Conservation (phyloP, 2,797 vertebrate species). For the Toxotes lorentzi region DNA sequence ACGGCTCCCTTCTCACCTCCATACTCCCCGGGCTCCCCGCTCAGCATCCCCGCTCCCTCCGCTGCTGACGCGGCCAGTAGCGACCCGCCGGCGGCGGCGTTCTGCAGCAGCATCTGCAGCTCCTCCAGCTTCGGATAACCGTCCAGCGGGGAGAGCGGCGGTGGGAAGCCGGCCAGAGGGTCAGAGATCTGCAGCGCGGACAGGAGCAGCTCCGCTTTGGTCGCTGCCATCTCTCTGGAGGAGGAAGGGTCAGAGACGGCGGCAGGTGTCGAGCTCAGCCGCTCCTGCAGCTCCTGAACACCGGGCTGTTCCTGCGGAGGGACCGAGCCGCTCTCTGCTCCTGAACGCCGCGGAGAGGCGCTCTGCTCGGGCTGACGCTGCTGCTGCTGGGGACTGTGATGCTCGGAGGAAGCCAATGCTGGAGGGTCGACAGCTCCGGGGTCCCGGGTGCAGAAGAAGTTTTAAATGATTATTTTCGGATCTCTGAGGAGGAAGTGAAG, state of each 20-base stretch:
- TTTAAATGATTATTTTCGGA: not conserved
- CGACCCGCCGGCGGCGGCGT: slow-evolving; percentile 85
- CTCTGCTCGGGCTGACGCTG: slow-evolving; percentile 37
- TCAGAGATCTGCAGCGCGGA: slow-evolving; percentile 93
- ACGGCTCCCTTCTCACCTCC: slow-evolving; percentile 87
- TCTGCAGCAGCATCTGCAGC: slow-evolving; percentile 91
- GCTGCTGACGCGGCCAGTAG: slow-evolving; percentile 84
- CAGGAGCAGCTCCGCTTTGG: slow-evolving; percentile 93
- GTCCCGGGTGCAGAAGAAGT: not conserved
- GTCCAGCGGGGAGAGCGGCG: slow-evolving; percentile 91
- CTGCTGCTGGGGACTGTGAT: slow-evolving; percentile 33
- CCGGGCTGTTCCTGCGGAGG: slow-evolving; percentile 3
- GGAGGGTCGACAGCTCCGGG: slow-evolving; percentile 19
- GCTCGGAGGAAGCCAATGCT: slow-evolving; percentile 67
- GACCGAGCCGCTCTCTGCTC: slow-evolving; percentile 25
- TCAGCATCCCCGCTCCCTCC: slow-evolving; percentile 85
- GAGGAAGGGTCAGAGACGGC: not conserved
- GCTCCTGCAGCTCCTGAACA: slow-evolving; percentile 39
- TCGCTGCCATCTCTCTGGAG: slow-evolving; percentile 87
- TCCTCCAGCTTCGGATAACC: slow-evolving; percentile 94
- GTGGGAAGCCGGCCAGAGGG: slow-evolving; percentile 84
- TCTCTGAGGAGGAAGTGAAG: not conserved
- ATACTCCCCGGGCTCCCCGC: slow-evolving; percentile 87
- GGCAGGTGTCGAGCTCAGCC: not conserved
- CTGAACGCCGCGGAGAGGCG: slow-evolving; percentile 28